phyloP scores from a whole-genome alignment of 64 coral and sea anemone genomes.

The Astreopora myriophthalma region DNA sequence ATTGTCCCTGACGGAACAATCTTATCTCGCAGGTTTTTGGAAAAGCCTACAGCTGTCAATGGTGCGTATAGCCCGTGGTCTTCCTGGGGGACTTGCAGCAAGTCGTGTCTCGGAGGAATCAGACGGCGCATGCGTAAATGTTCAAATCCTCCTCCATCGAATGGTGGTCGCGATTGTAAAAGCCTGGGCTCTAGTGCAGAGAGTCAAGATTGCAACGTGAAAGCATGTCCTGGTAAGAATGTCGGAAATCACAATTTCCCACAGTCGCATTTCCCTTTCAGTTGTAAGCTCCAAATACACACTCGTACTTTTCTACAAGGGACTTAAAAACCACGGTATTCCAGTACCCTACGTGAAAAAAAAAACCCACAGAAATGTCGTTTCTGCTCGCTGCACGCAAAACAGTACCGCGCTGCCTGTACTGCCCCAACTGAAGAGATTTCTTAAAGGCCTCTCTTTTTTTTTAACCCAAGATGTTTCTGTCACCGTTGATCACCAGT shows the following conservation, averaged over 20 bases:
- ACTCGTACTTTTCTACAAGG: too few relatives aligned
- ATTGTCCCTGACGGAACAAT: background rate
- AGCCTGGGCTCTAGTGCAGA: slow-evolving; percentile 64
- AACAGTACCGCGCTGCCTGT: too few relatives aligned
- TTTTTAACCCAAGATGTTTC: background rate
- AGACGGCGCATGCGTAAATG: slow-evolving; percentile 76
- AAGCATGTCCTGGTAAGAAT: slow-evolving; percentile 26
- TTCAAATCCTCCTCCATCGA: slow-evolving; percentile 68
- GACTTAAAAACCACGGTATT: too few relatives aligned
- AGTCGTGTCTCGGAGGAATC: slow-evolving; percentile 63
- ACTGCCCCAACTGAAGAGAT: too few relatives aligned
- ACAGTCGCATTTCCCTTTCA: background rate
- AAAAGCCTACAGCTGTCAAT: background rate
- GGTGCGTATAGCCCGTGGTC: slow-evolving; percentile 80
- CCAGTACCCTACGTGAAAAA: too few relatives aligned
- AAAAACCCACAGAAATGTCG: too few relatives aligned
- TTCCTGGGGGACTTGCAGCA: slow-evolving; percentile 72
- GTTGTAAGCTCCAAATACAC: background rate
- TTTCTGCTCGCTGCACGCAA: too few relatives aligned
- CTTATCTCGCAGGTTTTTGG: background rate
- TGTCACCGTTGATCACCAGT: background rate
- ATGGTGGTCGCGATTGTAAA: slow-evolving; percentile 68
- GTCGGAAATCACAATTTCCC: too few relatives aligned
- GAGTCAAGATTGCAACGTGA: slow-evolving; percentile 49
- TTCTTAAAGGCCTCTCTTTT: background rate